Percentiles rank a stretch among this genome's conserved stretches.
These are phyloP conservation scores for Pangasius macronema DNA, from an alignment of 2,797 vertebrate genomes.

Conservation along the genomic window DNA sequence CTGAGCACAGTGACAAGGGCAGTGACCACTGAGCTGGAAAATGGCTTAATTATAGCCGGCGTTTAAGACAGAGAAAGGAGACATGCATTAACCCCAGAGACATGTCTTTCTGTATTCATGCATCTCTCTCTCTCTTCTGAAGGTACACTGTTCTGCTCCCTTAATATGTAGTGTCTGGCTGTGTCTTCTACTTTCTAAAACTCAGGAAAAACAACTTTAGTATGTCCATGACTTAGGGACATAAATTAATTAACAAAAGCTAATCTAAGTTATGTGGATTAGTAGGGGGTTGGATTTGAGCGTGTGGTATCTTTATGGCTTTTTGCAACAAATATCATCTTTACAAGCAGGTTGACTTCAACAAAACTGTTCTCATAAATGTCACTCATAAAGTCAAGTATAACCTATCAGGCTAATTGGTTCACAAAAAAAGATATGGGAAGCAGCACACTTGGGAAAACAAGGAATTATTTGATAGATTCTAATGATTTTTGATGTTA, in stretches of 20 bases:
- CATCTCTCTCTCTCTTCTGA: background rate
- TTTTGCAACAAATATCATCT: background rate
- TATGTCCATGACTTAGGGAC: background rate
- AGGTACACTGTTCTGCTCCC: background rate
- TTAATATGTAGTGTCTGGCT: background rate
- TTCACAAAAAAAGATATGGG: background rate
- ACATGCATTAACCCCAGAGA: conserved; percentile 43
- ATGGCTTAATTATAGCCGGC: conserved; percentile 61
- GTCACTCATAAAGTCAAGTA: background rate
- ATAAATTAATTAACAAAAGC: background rate
- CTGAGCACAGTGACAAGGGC: conserved; percentile 49
- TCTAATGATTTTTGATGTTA: background rate
- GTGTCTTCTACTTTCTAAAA: background rate
- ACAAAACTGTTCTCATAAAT: background rate
- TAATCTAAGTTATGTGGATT: background rate
- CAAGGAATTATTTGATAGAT: background rate
- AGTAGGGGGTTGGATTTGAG: background rate
- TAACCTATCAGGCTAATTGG: too few relatives aligned
- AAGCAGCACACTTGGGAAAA: background rate
- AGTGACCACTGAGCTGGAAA: conserved; percentile 65
- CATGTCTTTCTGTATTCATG: conserved; percentile 7
- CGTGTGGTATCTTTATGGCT: background rate
- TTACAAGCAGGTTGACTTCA: background rate
- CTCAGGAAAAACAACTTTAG: background rate
- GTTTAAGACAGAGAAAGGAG: conserved; percentile 50